phyloP scores from a whole-genome alignment of 2,888 invertebrate genomes.

The Ormyrus nitidulus region DNA sequence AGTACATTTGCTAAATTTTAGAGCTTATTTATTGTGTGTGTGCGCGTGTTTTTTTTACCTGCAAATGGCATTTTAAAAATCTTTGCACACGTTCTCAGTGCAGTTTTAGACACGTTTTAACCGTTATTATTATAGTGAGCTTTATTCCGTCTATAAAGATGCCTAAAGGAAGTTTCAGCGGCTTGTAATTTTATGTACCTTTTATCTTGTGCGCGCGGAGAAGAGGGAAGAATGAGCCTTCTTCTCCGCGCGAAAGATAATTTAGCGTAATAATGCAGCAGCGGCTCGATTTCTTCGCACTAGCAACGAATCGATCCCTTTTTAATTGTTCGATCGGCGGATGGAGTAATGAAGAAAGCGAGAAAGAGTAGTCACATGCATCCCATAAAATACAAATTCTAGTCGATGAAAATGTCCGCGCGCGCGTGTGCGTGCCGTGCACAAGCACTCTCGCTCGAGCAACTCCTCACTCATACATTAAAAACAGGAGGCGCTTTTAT shows the following conservation, averaged over 20 bases:
- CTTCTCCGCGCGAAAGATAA: background rate
- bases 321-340: constrained; percentile 1
- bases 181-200: constrained; percentile 2
- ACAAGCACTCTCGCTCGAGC: constrained; percentile 9
- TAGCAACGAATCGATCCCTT: background rate
- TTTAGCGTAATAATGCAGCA: background rate
- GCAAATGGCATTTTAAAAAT: background rate
- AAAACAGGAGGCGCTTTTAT: constrained; percentile 9
- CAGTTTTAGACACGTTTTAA: background rate
- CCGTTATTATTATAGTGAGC: background rate
- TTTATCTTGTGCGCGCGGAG: constrained; percentile 18
- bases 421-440: constrained; percentile 44
- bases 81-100: background rate
- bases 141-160: constrained; percentile 28
- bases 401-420: constrained; percentile 70
- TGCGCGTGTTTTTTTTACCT: background rate
- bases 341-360: constrained; percentile 2
- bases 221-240: constrained; percentile 6
- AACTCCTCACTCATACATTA: background rate
- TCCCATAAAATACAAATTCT: constrained; percentile 72
- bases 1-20: too few relatives aligned
- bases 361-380: constrained; percentile 67
- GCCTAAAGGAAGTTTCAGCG: background rate
- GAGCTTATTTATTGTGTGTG: too few relatives aligned
- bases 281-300: constrained; percentile 4